These are phyloP conservation scores for Sciurus vulgaris DNA, from an alignment of 2,797 vertebrate genomes.

Conservation along the genomic window DNA sequence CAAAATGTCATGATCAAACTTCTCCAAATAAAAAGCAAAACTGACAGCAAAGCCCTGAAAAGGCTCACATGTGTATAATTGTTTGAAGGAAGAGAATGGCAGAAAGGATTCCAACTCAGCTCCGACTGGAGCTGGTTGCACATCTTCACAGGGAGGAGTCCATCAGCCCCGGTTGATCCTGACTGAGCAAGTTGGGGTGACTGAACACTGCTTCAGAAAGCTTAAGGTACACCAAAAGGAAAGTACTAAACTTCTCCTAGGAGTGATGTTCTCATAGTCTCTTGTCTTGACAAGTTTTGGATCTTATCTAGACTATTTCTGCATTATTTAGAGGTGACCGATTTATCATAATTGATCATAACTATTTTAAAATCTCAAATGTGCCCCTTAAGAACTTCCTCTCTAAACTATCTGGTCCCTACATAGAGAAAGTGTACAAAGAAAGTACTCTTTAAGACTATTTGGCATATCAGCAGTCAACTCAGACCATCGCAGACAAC, in stretches of 20 bases:
- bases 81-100: background rate
- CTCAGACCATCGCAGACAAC: background rate
- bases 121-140: background rate
- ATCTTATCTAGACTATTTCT: background rate
- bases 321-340: background rate
- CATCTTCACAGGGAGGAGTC: background rate
- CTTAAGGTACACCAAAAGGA: background rate
- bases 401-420: background rate
- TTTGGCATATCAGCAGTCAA: background rate
- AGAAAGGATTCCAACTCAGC: background rate
- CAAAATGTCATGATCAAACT: background rate
- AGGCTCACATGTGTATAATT: background rate
- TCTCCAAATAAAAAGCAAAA: background rate
- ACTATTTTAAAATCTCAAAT: constrained; percentile 29
- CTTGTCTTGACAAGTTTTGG: background rate
- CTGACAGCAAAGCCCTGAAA: background rate
- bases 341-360: background rate
- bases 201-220: background rate
- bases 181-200: background rate
- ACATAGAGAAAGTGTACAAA: background rate
- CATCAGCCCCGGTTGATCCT: background rate
- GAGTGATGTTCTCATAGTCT: background rate
- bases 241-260: background rate
- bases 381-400: background rate
- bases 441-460: constrained; percentile 30